Base-by-base conservation (phyloP, 2,797 vertebrate species). In the Chloroceryle inda region DNA sequence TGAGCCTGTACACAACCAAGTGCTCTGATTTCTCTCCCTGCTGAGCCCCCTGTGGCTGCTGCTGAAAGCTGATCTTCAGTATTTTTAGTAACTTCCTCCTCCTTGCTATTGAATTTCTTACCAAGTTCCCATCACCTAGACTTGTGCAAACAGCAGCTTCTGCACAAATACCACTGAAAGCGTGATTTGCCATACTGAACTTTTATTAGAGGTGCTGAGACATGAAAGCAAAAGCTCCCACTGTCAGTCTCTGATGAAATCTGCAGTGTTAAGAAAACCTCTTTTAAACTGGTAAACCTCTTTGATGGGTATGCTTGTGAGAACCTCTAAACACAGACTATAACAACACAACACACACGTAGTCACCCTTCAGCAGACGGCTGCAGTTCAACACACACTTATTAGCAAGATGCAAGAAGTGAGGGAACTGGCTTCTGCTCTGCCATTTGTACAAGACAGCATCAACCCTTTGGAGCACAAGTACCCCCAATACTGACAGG, bases 31-130 rank as follows among this genome's bases (percentile, higher is more conserved):
- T 56, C 75, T 71, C 64, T 49, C 85, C 62, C 73, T 69, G 58
- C 79, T n/a, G 73, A 91, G 82, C 56, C 59, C 47, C 58, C 62
- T 59, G 87, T 55, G 91, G 69, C 85, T 78, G 42, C 86, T 82
- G 47, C 76, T 56, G 62, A 23, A 85, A 94, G 69, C 50, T 67
- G 59, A 85, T 71, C 88, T 64, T 56, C 42, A 38, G 68, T 94
- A 89, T 94, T 96, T 95, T 93, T 93, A 96, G 91, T 56, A 95
- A 67, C 94, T 44, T 71, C 72, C 75, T 92, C 68, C 69, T 95
- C 89, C 94, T 92, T 21, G 50, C 61, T 93, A 88, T 85, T 88
- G 96, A 83, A 93, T 94, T 94, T 95, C 87, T 74, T 33, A 75
- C 68, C 73, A 38, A 92, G 61, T 89, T 93, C 75, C 61, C n/a